Evolutionary conservation across 1,140 invertebrate genomes (phyloP), one percentile per base, ranked within the genome.

Genomic region (Lerema accius): DNA sequence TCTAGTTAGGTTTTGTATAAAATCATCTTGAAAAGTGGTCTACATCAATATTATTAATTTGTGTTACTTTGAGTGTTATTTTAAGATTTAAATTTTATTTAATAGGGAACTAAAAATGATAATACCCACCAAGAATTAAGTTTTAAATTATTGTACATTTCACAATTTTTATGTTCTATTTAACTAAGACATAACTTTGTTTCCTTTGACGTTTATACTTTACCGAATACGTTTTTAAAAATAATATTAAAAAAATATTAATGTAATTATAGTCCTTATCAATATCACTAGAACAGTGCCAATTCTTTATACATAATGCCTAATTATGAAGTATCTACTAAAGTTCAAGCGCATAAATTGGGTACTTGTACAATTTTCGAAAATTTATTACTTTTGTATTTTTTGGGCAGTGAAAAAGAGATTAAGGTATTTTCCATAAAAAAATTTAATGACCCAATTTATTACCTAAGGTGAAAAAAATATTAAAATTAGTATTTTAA

Each of bases 41-140:
- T 35, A 32, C 53, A 11, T 11, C 16, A 40, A 35, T 43, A 58
- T 26, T 11, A 26, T 55, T 55, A 32, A 17, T 17, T 37, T 49
- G 49, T 68, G 28, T 55, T 56, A 61, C 69, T 63, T 69, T 61
- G 65, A 69, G 69, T 73, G 65, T 70, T 70, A 43, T 15, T 51
- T 6, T 45, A 50, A 50, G 39, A 32, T 51, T n/a, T n/a, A 43
- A 62, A 43, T 61, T 62, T 56, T 43, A 56, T 56, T 56, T 56
- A 45, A 23, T 56, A 16, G 17, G 43, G 16, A 59, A 51, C 51
- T 61, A 55, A 53, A 66, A 49, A 46, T 64, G 11, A 56, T 46
- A 48, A 64, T 53, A 64, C 62, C 62, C 62, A 64, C 62, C 62
- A 64, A 64, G 48, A 49, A 37, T 19, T 59, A 56, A 64, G 45